Evolutionary conservation across 2,888 invertebrate species (phyloP).

Genomic region (Pasiphila rectangulata): DNA sequence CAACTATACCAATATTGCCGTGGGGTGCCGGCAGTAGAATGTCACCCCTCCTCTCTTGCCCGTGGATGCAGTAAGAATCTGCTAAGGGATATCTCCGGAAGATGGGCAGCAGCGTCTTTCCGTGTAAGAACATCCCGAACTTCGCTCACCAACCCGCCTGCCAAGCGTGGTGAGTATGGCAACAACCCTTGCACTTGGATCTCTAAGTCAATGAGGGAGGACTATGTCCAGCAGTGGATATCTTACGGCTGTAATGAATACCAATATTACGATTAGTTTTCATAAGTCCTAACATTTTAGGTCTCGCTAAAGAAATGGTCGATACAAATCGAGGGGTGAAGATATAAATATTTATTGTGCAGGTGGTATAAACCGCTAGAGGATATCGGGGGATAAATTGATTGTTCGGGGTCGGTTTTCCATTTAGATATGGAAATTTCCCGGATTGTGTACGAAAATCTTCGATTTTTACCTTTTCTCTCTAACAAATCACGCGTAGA

Average conservation of each 20-base stretch:
- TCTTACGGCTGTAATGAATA: neutral
- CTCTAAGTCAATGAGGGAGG: too few species aligned
- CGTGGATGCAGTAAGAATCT: too few species aligned
- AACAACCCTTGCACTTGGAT: too few species aligned
- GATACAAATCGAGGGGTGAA: slow-evolving; percentile 70
- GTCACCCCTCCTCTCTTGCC: too few species aligned
- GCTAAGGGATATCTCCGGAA: too few species aligned
- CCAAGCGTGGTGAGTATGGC: too few species aligned
- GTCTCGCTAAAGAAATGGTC: slow-evolving; percentile 47
- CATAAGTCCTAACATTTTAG: slow-evolving; percentile 32
- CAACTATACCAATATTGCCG: too few species aligned
- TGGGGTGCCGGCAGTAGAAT: too few species aligned
- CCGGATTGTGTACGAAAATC: slow-evolving; percentile 78
- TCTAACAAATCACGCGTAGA: slow-evolving; percentile 70
- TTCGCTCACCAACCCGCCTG: too few species aligned
- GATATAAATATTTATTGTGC: slow-evolving; percentile 79
- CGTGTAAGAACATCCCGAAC: too few species aligned
- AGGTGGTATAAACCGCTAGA: slow-evolving; percentile 80
- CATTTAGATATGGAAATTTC: slow-evolving; percentile 82
- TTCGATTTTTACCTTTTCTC: slow-evolving; percentile 73
- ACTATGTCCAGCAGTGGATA: too few species aligned
- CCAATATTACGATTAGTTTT: slow-evolving; percentile 1
- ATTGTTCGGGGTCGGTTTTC: slow-evolving; percentile 81
- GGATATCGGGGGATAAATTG: slow-evolving; percentile 81
- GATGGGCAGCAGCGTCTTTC: too few species aligned